A percentile compares a stretch with the other conserved stretches of the same genome.
Conservation (phyloP, 2,797 vertebrate genomes). For the Enteromius anoplus region DNA sequence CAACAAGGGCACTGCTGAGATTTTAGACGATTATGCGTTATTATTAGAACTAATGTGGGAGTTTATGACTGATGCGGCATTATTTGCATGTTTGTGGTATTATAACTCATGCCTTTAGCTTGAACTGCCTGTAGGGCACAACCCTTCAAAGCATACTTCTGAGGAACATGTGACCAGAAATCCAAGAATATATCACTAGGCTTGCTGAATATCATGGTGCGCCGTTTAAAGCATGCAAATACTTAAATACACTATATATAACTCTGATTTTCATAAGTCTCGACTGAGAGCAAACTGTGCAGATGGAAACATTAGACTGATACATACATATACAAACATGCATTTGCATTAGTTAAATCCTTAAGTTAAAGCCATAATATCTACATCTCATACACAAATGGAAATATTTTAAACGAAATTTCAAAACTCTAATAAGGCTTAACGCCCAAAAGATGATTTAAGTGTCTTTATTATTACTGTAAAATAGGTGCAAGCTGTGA, state of each 20-base stretch:
- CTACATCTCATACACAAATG: neutral
- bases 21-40: slow-evolving; percentile 12
- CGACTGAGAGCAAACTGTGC: neutral
- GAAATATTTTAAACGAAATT: neutral
- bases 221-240: slow-evolving; percentile 26
- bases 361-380: neutral
- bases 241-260: slow-evolving; percentile 5
- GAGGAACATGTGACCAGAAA: slow-evolving; percentile 32
- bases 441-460: neutral
- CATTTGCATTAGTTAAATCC: neutral
- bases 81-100: slow-evolving; percentile 39
- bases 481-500: slow-evolving; percentile 28
- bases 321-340: neutral
- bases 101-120: slow-evolving; percentile 30
- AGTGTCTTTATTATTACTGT: slow-evolving; percentile 15
- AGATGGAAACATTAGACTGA: neutral
- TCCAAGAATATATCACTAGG: slow-evolving; percentile 19
- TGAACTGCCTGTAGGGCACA: slow-evolving; percentile 19
- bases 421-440: neutral
- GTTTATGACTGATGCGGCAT: slow-evolving; percentile 32
- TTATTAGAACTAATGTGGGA: slow-evolving; percentile 20
- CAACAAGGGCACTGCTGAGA: slow-evolving; percentile 4
- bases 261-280: neutral
- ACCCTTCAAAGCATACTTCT: slow-evolving; percentile 42
- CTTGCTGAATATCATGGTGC: neutral